Conservation (phyloP, 2,888 invertebrate genomes). For the Mythimna albipuncta region DNA sequence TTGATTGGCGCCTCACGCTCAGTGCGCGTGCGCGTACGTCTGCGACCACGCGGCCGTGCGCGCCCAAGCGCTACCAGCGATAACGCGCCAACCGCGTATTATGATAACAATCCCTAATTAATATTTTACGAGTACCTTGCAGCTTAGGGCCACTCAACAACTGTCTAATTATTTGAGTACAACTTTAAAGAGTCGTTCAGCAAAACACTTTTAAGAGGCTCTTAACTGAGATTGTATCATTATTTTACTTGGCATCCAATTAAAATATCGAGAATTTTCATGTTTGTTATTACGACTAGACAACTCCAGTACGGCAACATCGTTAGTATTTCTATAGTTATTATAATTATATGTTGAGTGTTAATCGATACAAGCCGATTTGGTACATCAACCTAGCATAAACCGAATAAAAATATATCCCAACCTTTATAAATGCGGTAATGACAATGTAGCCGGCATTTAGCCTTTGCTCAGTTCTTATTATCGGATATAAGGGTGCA, state of each 20-base stretch:
- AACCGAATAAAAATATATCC: slow-evolving; percentile 23
- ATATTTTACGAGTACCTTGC: slow-evolving; percentile 59
- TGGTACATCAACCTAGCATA: not conserved
- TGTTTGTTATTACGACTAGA: not conserved
- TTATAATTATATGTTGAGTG: not conserved
- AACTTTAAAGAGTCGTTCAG: slow-evolving; percentile 27
- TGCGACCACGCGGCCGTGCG: slow-evolving; percentile 42
- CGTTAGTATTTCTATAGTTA: not conserved
- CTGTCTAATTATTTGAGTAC: slow-evolving; percentile 35
- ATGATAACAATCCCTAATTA: slow-evolving; percentile 74
- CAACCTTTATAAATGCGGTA: slow-evolving; percentile 20
- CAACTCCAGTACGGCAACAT: not conserved
- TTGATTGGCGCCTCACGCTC: slow-evolving; percentile 71
- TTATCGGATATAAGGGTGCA: slow-evolving; percentile 36
- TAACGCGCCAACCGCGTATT: slow-evolving; percentile 63
- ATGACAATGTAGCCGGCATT: slow-evolving; percentile 27
- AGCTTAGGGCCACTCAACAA: slow-evolving; percentile 41
- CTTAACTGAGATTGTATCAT: slow-evolving; percentile 17
- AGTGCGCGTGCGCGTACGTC: slow-evolving; percentile 56
- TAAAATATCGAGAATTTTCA: not conserved
- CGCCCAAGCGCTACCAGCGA: slow-evolving; percentile 52
- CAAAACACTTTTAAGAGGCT: slow-evolving; percentile 11
- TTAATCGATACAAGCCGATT: slow-evolving; percentile 7
- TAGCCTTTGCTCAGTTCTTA: slow-evolving; percentile 48
- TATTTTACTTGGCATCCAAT: slow-evolving; percentile 23